These are phyloP conservation scores for Acleris literana DNA, from an alignment of 2,888 invertebrate species.

Conservation along the genomic window DNA sequence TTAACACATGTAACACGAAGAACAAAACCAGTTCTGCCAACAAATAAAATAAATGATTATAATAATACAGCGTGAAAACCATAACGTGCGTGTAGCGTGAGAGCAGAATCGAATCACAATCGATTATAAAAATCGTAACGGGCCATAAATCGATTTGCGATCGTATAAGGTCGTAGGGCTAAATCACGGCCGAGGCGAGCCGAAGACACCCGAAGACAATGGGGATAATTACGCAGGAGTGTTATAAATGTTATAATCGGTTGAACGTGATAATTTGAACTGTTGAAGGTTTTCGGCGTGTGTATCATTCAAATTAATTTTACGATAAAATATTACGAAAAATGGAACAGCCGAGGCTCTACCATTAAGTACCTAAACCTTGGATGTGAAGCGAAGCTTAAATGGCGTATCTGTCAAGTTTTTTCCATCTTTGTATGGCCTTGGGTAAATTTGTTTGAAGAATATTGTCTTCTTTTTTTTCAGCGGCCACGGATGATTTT, in stretches of 20 bases:
- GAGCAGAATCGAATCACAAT: slow-evolving; percentile 11
- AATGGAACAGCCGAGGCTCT: no score
- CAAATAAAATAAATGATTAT: not conserved
- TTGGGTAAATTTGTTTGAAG: no score
- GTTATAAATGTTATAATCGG: slow-evolving; percentile 13
- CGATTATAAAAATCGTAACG: slow-evolving; percentile 18
- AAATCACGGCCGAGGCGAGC: slow-evolving; percentile 4
- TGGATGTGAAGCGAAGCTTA: no score
- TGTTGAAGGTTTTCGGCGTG: slow-evolving; percentile 1
- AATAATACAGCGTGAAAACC: slow-evolving; percentile 13
- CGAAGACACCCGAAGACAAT: slow-evolving; percentile 1
- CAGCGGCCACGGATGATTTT: no score
- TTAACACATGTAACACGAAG: not conserved
- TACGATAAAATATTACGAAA: no score
- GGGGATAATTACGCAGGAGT: slow-evolving; percentile 8
- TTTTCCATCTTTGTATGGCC: no score
- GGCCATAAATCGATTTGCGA: slow-evolving; percentile 15
- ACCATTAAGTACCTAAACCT: no score
- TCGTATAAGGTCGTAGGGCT: slow-evolving; percentile 22
- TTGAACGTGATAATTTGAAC: slow-evolving; percentile 12
- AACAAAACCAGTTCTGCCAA: not conserved
- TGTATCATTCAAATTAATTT: no score
- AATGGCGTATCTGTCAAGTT: no score
- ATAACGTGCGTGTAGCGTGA: slow-evolving; percentile 27
- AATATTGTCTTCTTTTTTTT: no score